Evolutionary conservation across 1,140 invertebrate species (phyloP).

Genomic region (Euborellia annulipes): DNA sequence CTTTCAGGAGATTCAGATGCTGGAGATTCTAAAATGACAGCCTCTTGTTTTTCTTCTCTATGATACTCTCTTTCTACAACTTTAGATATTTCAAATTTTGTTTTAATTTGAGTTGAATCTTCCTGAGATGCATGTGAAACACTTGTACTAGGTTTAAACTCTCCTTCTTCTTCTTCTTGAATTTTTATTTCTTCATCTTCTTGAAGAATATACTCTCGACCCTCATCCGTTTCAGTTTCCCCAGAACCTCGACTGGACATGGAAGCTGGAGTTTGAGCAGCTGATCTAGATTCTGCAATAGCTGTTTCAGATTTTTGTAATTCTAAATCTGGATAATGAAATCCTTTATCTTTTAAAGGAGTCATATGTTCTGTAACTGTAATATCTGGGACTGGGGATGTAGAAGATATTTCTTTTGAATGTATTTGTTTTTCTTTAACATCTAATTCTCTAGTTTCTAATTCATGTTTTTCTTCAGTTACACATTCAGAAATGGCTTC

Average conservation of each 20-base stretch:
- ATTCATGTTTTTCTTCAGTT: slow-evolving; percentile 32
- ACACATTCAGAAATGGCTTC: slow-evolving; percentile 11
- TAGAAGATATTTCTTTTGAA: slow-evolving; percentile 24
- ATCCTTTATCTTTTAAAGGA: slow-evolving; percentile 28
- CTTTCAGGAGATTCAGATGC: slow-evolving; percentile 56
- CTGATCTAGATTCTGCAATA: slow-evolving; percentile 22
- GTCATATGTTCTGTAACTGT: slow-evolving; percentile 47
- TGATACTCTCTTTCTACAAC: slow-evolving; percentile 33
- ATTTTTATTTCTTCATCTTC: slow-evolving; percentile 34
- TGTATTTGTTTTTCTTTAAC: slow-evolving; percentile 29
- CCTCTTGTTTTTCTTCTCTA: slow-evolving; percentile 21
- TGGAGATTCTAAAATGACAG: slow-evolving; percentile 26
- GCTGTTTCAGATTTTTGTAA: slow-evolving; percentile 25
- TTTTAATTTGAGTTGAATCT: slow-evolving; percentile 27
- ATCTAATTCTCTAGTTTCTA: slow-evolving; percentile 28
- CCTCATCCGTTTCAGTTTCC: slow-evolving; percentile 38
- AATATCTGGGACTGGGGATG: slow-evolving; percentile 45
- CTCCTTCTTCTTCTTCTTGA: no score
- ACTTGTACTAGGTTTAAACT: no score
- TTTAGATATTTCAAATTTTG: slow-evolving; percentile 33
- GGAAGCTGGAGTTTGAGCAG: slow-evolving; percentile 39
- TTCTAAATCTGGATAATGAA: slow-evolving; percentile 34
- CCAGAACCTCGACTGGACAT: slow-evolving; percentile 41
- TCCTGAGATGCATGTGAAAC: slow-evolving; percentile 12
- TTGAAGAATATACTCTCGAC: slow-evolving; percentile 35